Base-by-base conservation (phyloP, 1,140 invertebrate species). In the Protaetia brevitarsis region DNA sequence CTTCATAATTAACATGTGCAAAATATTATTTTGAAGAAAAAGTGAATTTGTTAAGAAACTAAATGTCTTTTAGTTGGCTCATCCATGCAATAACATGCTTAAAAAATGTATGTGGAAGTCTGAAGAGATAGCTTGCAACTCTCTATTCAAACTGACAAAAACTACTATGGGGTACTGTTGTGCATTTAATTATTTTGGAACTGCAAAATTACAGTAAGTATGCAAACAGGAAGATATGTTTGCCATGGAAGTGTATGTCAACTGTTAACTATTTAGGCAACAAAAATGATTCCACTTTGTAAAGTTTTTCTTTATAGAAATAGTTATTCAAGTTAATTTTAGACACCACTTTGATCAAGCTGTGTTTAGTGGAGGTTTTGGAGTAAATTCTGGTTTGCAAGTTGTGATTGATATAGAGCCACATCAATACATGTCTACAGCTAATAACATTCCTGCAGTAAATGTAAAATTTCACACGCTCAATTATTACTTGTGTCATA, bases 111-210 rank as follows among this genome's bases (percentile, higher is more conserved):
- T 23, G 6, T 62, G 60, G 60, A 62, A 13, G 16, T 62, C 60
- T 1, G 60, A 34, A n/a, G 16, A 34, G 19, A 36, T 19, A 23
- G 1, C 29, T 11, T 62, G 60, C 13, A 16, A 31, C 3, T 21
- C 4, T 16, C 26, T 62, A 2, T 62, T 62, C 19, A 62, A 37
- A 36, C n/a, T 23, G 1, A 36, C 36, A 19, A 62, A 62, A 23
- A 62, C 60, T n/a, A 36, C 29, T 0, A 11, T 34, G 19, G 60
- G 60, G 19, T 62, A 34, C 23, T 62, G 60, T 21, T 62, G 60
- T n/a, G 29, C 60, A 2, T 62, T 62, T 36, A 62, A 62, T 62
- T 62, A 62, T 36, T 62, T 16, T 62, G 60, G 5, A 30, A 36
- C 8, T n/a, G 19, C 16, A 27, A 19, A 29, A 0, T 28, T 21